These are phyloP conservation scores for Ailurus styani DNA, from an alignment of 2,113 vertebrate species.

Conservation along the genomic window DNA sequence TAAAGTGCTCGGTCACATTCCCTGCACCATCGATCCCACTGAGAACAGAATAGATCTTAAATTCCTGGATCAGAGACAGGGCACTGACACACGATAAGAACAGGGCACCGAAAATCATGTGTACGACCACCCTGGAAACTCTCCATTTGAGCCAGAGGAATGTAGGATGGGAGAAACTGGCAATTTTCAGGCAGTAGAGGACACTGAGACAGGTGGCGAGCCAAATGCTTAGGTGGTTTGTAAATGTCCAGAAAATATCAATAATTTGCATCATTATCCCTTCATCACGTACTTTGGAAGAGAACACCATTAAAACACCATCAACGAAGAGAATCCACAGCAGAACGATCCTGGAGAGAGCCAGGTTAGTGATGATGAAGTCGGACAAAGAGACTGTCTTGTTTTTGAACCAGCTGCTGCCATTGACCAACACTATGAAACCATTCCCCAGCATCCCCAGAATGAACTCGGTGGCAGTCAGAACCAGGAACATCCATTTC, in stretches of 20 bases:
- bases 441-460: slow-evolving; percentile 60
- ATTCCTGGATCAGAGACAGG: neutral
- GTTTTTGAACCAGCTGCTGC: slow-evolving; percentile 50
- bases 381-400: slow-evolving; percentile 58
- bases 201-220: slow-evolving; percentile 57
- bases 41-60: neutral
- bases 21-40: neutral
- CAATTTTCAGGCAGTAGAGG: slow-evolving; percentile 70
- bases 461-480: neutral
- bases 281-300: rapidly evolving
- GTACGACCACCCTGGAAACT: slow-evolving; percentile 18
- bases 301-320: neutral
- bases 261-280: neutral
- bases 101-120: slow-evolving; percentile 30
- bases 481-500: neutral
- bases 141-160: slow-evolving; percentile 72
- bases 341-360: slow-evolving; percentile 47
- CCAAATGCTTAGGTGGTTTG: slow-evolving; percentile 54
- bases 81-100: neutral
- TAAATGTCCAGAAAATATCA: slow-evolving; percentile 41
- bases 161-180: slow-evolving; percentile 36
- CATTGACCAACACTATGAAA: slow-evolving; percentile 39
- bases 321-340: slow-evolving; percentile 35
- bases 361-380: slow-evolving; percentile 44
- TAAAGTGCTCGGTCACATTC: neutral